phyloP scores from a whole-genome alignment of 2,888 invertebrate genomes.

The Drosophila longiperda region DNA sequence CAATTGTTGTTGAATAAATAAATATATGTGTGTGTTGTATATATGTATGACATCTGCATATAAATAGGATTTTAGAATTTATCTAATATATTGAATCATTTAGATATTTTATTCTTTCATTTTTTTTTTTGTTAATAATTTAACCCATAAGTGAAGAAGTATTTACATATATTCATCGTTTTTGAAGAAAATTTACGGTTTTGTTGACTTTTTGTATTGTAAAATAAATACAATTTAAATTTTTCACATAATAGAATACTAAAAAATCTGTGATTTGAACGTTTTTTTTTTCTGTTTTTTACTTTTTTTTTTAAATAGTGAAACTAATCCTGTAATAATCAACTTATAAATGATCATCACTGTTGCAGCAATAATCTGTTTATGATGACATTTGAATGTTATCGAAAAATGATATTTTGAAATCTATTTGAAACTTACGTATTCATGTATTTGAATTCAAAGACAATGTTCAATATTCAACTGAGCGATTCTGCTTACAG shows the following conservation, averaged over 20 bases:
- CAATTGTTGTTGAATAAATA: conserved; percentile 36
- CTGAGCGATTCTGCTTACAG: conserved; percentile 21
- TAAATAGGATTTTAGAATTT: conserved; percentile 49
- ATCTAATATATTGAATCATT: conserved; percentile 49
- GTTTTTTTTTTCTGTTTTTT: not conserved
- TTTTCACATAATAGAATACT: conserved; percentile 34
- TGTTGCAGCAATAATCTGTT: conserved; percentile 27
- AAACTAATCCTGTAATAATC: conserved; percentile 25
- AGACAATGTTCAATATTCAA: conserved; percentile 25
- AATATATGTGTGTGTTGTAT: conserved; percentile 15
- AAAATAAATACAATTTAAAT: conserved; percentile 37
- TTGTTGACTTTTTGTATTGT: conserved; percentile 32
- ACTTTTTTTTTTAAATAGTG: conserved; percentile 5
- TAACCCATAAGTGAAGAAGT: conserved; percentile 50
- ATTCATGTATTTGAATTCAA: conserved; percentile 19
- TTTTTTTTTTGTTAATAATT: conserved; percentile 12
- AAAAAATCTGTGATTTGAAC: conserved; percentile 34
- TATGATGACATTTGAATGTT: conserved; percentile 18
- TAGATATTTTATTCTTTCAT: conserved; percentile 40
- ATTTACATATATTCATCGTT: conserved; percentile 48
- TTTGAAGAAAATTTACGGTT: conserved; percentile 32
- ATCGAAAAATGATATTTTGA: conserved; percentile 21
- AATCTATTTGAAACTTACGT: conserved; percentile 45
- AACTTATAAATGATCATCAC: conserved; percentile 20
- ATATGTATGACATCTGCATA: conserved; percentile 7